Base-by-base conservation (phyloP, 2,797 vertebrate species). In the Periophthalmus magnuspinnatus region DNA sequence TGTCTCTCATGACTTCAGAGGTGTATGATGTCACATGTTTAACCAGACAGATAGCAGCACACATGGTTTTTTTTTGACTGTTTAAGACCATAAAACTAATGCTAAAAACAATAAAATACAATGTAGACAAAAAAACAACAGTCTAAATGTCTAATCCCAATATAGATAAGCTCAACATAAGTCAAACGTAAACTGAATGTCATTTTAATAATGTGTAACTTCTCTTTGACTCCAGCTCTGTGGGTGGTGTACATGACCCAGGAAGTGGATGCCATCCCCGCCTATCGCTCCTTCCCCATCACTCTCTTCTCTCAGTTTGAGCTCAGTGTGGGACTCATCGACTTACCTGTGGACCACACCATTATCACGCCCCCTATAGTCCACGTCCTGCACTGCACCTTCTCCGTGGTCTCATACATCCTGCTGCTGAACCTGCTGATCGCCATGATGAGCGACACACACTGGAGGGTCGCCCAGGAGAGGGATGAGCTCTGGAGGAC, bases 391-490 rank as follows among this genome's bases (percentile, higher is more conserved):
- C 93, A 93, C 74, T 80, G 83, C 63, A 33, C 84, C 72, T 94
- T 94, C 81, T 93, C 93, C 1, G 78, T 95, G 65, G 72, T 94
- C 38, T 91, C 89, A 59, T 92, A 87, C 81, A 81, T 92, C 68
- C 88, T 95, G 14, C 84, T 95, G 65, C 74, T 94, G 16, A 94
- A 94, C 67, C 85, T 95, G 14, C 88, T 95, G 52, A 93, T 90
- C 2, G 94, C 93, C 80, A 95, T 95, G 93, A 95, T 95, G 94
- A 94, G 92, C 0, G 93, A 95, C 87, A 95, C 93, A 0, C 92
- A 94, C 72, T 92, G 91, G 92, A 89, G 93, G 59, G 94, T 95
- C 73, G 92, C 88, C 19, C 91, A 93, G 81, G 93, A 95, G 79
- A 87, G 92, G 36, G 92, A 95, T 6, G 93, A 94, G 83, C 92